Conservation (phyloP, 2,888 invertebrate genomes). For the Arge pagana region DNA sequence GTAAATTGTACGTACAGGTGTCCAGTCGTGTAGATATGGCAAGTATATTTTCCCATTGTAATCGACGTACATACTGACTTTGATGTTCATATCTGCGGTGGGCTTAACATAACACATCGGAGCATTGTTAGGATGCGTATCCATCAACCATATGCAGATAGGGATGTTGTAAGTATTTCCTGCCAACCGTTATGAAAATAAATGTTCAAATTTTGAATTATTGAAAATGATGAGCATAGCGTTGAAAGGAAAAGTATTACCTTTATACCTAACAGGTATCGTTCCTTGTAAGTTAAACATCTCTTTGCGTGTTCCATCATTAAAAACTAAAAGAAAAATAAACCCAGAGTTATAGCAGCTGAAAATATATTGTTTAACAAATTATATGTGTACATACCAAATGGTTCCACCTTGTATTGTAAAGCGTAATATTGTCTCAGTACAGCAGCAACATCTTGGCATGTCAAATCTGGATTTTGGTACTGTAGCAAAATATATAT, state of each 20-base stretch:
- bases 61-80: conserved; percentile 92
- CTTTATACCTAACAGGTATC: conserved; percentile 90
- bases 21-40: conserved; percentile 97
- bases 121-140: conserved; percentile 95
- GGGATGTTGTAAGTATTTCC: conserved; percentile 92
- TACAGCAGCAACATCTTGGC: conserved; percentile 70
- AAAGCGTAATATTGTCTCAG: conserved; percentile 70
- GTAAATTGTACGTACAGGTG: conserved; percentile 62
- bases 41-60: conserved; percentile 94
- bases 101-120: conserved; percentile 95
- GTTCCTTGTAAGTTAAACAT: conserved; percentile 88
- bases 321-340: conserved; percentile 81
- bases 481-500: too few relatives aligned
- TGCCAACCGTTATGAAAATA: conserved; percentile 55
- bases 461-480: conserved; percentile 69
- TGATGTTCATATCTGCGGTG: conserved; percentile 93
- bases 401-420: conserved; percentile 67
- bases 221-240: conserved; percentile 2
- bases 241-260: conserved; percentile 53
- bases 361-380: conserved; percentile 1
- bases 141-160: conserved; percentile 93
- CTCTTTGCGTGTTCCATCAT: conserved; percentile 82
- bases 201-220: neutral
- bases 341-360: conserved; percentile 2
- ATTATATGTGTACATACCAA: conserved; percentile 63